phyloP scores from a whole-genome alignment of 2,888 invertebrate genomes.

The Leucoma salicis region DNA sequence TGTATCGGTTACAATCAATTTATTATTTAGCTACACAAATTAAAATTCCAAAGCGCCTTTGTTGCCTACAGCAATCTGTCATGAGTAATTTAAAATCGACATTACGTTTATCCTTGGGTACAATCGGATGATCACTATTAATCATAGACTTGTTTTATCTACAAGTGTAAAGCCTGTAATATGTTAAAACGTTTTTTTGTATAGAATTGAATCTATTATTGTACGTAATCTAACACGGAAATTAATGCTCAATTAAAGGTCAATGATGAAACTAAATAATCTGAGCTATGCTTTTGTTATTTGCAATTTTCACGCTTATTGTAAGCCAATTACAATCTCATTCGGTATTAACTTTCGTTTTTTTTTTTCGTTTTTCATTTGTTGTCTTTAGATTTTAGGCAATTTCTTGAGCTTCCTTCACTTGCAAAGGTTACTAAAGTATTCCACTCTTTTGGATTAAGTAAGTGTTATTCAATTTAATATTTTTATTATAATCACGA shows the following conservation, averaged over 20 bases:
- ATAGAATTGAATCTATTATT: constrained; percentile 25
- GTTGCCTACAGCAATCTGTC: constrained; percentile 36
- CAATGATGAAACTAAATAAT: constrained; percentile 1
- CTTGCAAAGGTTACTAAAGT: too few species aligned
- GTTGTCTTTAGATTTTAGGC: too few species aligned
- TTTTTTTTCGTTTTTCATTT: too few species aligned
- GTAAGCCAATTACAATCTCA: too few species aligned
- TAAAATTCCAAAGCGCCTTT: constrained; percentile 37
- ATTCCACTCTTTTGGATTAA: too few species aligned
- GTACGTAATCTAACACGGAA: constrained; percentile 46
- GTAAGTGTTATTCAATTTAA: too few species aligned
- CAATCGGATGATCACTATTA: constrained; percentile 30
- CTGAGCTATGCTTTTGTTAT: too few species aligned
- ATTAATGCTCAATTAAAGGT: background rate
- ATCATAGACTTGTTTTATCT: constrained; percentile 29
- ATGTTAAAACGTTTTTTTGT: constrained; percentile 30
- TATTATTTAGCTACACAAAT: constrained; percentile 34
- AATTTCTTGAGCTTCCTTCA: too few species aligned
- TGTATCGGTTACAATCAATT: constrained; percentile 32
- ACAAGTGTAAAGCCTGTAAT: constrained; percentile 11
- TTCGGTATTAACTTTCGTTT: too few species aligned
- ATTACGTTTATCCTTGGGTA: constrained; percentile 34
- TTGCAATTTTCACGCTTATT: too few species aligned
- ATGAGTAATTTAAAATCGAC: constrained; percentile 37
- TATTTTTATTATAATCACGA: too few species aligned